These are phyloP conservation scores for Anabas testudineus DNA, from an alignment of 2,797 vertebrate species.

Conservation along the genomic window DNA sequence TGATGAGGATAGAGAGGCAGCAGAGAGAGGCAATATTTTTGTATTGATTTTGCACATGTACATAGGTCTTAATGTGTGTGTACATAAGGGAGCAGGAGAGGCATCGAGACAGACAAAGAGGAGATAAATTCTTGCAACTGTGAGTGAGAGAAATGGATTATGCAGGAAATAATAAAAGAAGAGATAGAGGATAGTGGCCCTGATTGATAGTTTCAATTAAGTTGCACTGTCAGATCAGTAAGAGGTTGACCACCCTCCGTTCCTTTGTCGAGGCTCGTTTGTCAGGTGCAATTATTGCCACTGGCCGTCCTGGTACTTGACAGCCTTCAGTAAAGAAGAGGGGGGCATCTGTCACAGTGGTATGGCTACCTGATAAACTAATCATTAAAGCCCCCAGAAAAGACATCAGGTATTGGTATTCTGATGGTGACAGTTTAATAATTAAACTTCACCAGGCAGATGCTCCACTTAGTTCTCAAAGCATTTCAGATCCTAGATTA, in stretches of 20 bases:
- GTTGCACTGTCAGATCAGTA: slow-evolving; percentile 63
- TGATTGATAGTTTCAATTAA: slow-evolving; percentile 82
- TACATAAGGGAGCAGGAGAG: slow-evolving; percentile 53
- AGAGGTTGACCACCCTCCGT: slow-evolving; percentile 66
- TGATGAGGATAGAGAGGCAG: slow-evolving; percentile 48
- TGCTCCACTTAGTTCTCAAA: slow-evolving; percentile 15
- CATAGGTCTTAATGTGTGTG: slow-evolving; percentile 58
- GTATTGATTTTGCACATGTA: slow-evolving; percentile 53
- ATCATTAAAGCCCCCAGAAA: slow-evolving; percentile 35
- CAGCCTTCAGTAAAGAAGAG: slow-evolving; percentile 48
- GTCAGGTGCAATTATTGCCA: slow-evolving; percentile 69
- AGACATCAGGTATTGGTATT: slow-evolving; percentile 30
- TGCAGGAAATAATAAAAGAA: slow-evolving; percentile 51
- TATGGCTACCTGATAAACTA: slow-evolving; percentile 33
- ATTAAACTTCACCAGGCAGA: slow-evolving; percentile 17
- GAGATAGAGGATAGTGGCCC: slow-evolving; percentile 38
- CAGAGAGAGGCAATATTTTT: slow-evolving; percentile 54
- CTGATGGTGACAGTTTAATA: slow-evolving; percentile 37
- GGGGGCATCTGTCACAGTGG: slow-evolving; percentile 44
- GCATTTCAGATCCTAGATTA: slow-evolving; percentile 10
- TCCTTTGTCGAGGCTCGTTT: slow-evolving; percentile 72
- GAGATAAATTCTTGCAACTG: slow-evolving; percentile 51
- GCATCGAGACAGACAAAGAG: slow-evolving; percentile 44
- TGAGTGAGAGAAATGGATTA: slow-evolving; percentile 54
- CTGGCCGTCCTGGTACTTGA: slow-evolving; percentile 57